Evolutionary conservation across 2,888 invertebrate genomes (phyloP).

Genomic region (Erebia aethiops): DNA sequence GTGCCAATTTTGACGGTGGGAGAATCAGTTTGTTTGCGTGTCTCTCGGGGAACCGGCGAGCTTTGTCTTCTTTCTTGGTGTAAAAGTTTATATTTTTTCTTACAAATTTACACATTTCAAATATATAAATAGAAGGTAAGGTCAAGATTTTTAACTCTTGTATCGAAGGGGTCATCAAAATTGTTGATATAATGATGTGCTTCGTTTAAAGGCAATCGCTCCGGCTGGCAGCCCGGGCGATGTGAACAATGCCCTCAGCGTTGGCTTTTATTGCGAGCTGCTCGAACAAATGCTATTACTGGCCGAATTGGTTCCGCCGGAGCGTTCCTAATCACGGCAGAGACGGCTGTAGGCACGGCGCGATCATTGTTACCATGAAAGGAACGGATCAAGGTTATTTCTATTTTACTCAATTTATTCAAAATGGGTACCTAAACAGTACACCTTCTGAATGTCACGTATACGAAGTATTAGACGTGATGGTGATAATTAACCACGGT

Average conservation of each 20-base stretch:
- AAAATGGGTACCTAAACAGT: too few relatives aligned
- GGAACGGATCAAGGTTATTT: constrained; percentile 18
- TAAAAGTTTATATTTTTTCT: too few relatives aligned
- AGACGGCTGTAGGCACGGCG: constrained; percentile 9
- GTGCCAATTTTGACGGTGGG: too few relatives aligned
- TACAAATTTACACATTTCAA: too few relatives aligned
- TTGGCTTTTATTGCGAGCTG: constrained; percentile 9
- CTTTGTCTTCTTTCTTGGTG: too few relatives aligned
- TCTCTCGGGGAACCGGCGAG: too few relatives aligned
- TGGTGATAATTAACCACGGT: not conserved
- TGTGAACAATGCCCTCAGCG: not conserved
- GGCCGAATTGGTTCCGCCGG: constrained; percentile 30
- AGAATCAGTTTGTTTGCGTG: too few relatives aligned
- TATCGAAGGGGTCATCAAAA: not conserved
- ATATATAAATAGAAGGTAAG: too few relatives aligned
- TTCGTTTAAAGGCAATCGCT: not conserved
- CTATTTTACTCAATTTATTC: not conserved
- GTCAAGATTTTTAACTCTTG: too few relatives aligned
- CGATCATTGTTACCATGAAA: constrained; percentile 6
- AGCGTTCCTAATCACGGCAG: constrained; percentile 27
- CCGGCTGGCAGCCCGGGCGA: not conserved
- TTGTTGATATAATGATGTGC: not conserved
- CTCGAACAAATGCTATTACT: constrained; percentile 18
- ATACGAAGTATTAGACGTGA: not conserved
- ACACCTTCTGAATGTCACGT: too few relatives aligned